Evolutionary conservation across 1,140 invertebrate species (phyloP).

Genomic region (Heliconius himera): DNA sequence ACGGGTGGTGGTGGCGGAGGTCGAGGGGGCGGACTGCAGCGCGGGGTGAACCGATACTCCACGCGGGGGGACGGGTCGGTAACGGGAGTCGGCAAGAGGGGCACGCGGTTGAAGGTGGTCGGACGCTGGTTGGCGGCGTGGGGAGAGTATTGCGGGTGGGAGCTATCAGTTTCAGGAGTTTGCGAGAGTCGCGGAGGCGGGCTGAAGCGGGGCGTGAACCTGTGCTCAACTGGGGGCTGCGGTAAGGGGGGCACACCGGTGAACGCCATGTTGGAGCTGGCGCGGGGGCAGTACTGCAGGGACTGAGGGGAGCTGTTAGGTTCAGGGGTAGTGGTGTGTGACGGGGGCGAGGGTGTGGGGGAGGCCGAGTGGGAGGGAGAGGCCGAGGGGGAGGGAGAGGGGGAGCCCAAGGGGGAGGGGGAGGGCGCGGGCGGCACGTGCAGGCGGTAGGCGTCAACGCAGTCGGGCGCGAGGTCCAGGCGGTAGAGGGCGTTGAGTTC

Average conservation of each 20-base stretch:
- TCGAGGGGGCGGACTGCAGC: not conserved
- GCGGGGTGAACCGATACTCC: not conserved
- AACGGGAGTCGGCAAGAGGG: not conserved
- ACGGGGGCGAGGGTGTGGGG: not conserved
- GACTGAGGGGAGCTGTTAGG: not conserved
- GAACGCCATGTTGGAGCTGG: not conserved
- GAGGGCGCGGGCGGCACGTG: slow-evolving; percentile 52
- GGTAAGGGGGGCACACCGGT: not conserved
- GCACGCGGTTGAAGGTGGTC: not conserved
- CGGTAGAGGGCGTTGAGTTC: slow-evolving; percentile 61
- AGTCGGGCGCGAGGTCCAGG: slow-evolving; percentile 62
- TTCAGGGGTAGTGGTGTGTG: not conserved
- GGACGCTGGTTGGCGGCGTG: not conserved
- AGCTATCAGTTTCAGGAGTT: not conserved
- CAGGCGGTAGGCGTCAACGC: slow-evolving; percentile 56
- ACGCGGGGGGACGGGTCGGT: not conserved
- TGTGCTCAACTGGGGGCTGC: not conserved
- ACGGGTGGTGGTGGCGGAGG: not conserved
- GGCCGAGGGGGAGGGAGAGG: not conserved
- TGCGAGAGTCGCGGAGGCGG: slow-evolving; percentile 30
- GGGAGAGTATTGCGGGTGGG: not conserved
- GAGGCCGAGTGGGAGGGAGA: not conserved
- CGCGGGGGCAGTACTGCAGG: not conserved
- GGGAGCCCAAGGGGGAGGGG: not conserved
- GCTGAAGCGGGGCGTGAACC: not conserved